Evolutionary conservation across 2,113 vertebrate genomes (phyloP), one percentile per base, ranked within the genome.

Genomic region (Abramis brama): DNA sequence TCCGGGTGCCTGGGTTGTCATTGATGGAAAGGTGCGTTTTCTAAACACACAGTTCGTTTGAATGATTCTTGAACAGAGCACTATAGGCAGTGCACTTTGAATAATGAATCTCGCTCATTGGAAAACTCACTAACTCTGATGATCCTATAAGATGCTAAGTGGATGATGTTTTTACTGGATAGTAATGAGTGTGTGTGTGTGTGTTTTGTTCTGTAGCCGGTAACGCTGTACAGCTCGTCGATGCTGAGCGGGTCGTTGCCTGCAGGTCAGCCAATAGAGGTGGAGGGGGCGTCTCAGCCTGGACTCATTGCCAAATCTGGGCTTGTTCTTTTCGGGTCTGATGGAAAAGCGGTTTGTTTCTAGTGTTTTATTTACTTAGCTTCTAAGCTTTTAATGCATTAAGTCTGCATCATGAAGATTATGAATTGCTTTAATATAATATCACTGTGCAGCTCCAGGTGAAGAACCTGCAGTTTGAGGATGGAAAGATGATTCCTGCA

Each of bases 1-100:
- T 36, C 98, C 98, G 12, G 98, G 98, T 80, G 97, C 98, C 7
- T 99, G 97, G 97, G 89, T 96, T 0, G 88, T 94, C 87, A 95
- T 99, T 68, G 93, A 95, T 57, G 96, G 94, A 55, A 96, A 98
- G 96, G 98, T 99, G 87, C 0, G 33, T 91, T 89, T 80, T 39
- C n/a, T 62, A 45, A 80, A 71, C 68, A 78, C 47, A 52, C 21
- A 52, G 6, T 55, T 2, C 0, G 27, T 55, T 77, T 55, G 15
- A 2, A 43, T 43, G 43, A 52, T 10, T 76, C 74, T 76, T 52
- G 25, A 43, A 8, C 39, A 43, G 39, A 43, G 39, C 39, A 43
- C 39, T 43, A 43, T 43, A 43, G 39, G 7, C 39, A 43, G 39
- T 10, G 55, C 21, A 57, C 7, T 23, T 57, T 57, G 6, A 57